Evolutionary conservation across 1,140 invertebrate species (phyloP), one percentile per base, ranked within the genome.

Genomic region (Pogonomyrmex barbatus): DNA sequence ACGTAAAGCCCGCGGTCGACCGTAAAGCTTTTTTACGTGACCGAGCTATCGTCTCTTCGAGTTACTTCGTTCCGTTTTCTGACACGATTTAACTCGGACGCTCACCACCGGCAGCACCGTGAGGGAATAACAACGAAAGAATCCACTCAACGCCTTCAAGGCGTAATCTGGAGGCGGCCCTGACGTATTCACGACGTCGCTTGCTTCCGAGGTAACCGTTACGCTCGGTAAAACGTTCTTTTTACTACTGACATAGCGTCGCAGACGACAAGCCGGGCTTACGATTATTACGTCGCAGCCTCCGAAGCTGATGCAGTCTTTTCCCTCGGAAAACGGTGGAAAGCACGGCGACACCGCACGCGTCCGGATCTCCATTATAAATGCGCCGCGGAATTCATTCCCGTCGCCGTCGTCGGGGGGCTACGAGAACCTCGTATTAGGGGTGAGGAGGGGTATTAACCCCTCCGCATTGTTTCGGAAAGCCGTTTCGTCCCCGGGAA

Each of bases 231-330:
- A 82, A 84, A 87, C 76, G 79, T 42, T 78, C 67, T 85, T 89
- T 90, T 90, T 90, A 90, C 62, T 84, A 84, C 85, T 47, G 42
- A 71, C 54, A 62, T 58, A 75, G 45, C 71, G 42, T 86, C 81
- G 76, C 56, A 47, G 62, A 60, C 71, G 73, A 36, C 88, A 63
- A 65, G 77, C 30, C 62, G 52, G 52, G 85, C 67, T 90, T 84
- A 84, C 85, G 85, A 87, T 89, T 90, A 90, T 87, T 89, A 79
- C 87, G 42, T 85, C 33, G 33, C 47, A 62, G 30, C 68, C 52
- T 47, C 24, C 52, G 30, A 73, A 83, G 42, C 42, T 12, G 24
- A 24, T 39, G n/a, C 30, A 39, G n/a, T 60, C 42, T 60, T 70
- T 82, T 73, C 45, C 39, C 76, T 45, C 45, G 67, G 65, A 58